A percentile compares a stretch with the other conserved stretches of the same genome.
Evolutionary conservation across 2,797 vertebrate species (phyloP).

Genomic region (Bradypodion ventrale): DNA sequence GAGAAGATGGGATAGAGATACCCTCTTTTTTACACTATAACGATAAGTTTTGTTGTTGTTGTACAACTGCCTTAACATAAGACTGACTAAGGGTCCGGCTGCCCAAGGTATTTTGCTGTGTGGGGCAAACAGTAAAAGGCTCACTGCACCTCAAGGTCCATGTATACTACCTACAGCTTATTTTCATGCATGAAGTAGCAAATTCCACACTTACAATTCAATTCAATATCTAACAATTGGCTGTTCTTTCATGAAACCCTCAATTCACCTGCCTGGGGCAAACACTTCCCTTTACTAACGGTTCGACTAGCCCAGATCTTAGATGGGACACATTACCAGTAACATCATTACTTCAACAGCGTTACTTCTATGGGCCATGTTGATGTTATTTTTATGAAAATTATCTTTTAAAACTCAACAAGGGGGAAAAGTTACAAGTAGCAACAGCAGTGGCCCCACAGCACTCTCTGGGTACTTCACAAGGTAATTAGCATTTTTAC

Average conservation of each 20-base stretch:
- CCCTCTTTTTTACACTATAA: constrained; percentile 64
- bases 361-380: not conserved
- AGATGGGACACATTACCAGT: not conserved
- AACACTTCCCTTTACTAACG: not conserved
- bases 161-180: not conserved
- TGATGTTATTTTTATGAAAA: too few relatives aligned
- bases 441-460: too few relatives aligned
- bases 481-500: too few relatives aligned
- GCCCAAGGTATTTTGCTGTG: not conserved
- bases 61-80: constrained; percentile 74
- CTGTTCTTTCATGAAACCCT: not conserved
- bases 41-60: too few relatives aligned
- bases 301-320: not conserved
- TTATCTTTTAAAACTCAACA: too few relatives aligned
- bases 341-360: not conserved
- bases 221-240: too few relatives aligned
- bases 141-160: not conserved
- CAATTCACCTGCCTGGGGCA: not conserved
- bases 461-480: too few relatives aligned
- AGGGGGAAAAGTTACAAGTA: too few relatives aligned
- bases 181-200: not conserved
- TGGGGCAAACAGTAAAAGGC: not conserved
- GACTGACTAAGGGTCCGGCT: constrained; percentile 46
- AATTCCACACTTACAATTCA: not conserved
- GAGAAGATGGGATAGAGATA: constrained; percentile 40